phyloP scores from a whole-genome alignment of 1,140 invertebrate genomes.

The Ladona fulva region DNA sequence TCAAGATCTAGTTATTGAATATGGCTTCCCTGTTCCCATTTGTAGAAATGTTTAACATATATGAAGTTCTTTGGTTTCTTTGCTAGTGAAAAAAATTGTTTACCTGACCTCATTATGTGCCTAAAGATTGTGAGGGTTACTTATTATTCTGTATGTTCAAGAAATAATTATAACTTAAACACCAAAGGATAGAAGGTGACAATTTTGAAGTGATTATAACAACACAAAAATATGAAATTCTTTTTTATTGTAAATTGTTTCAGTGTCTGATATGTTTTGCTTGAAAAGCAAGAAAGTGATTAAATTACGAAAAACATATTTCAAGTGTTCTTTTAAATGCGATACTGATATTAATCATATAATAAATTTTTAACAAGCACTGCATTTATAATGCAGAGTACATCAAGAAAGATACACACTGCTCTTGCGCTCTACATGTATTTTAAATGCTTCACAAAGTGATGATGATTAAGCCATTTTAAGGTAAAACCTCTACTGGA shows the following conservation, averaged over 20 bases:
- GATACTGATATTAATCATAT: background rate
- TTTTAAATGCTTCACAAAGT: background rate
- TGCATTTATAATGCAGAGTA: background rate
- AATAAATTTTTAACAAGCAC: background rate
- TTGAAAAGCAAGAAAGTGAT: background rate
- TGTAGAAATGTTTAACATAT: too few relatives aligned
- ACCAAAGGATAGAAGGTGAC: background rate
- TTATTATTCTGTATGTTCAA: constrained; percentile 1
- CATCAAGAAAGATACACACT: background rate
- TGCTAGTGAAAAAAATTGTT: background rate
- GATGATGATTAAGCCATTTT: background rate
- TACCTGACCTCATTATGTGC: background rate
- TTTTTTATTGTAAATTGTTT: constrained; percentile 1
- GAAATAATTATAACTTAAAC: background rate
- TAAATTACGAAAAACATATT: background rate
- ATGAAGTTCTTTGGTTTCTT: background rate
- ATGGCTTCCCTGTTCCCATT: too few relatives aligned
- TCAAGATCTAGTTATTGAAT: background rate
- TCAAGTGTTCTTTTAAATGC: background rate
- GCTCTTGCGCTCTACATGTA: background rate
- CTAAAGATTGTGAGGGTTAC: background rate
- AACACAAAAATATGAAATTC: background rate
- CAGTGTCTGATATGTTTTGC: constrained; percentile 9
- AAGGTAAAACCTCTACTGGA: background rate
- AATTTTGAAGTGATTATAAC: background rate